Conservation (phyloP, 2,113 vertebrate genomes). For the Etheostoma spectabile region DNA sequence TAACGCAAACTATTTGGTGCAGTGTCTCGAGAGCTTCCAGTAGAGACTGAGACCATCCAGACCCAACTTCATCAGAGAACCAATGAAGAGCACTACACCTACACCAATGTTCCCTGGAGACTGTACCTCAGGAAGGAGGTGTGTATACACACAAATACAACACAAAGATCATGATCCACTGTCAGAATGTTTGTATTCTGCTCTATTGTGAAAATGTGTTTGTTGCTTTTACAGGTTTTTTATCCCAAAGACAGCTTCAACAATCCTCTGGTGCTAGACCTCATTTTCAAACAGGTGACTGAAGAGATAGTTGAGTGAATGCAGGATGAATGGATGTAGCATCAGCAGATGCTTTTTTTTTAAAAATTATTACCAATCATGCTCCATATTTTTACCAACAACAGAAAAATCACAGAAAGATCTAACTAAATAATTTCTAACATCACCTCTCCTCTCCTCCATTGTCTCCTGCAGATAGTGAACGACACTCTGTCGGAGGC, state of each 20-base stretch:
- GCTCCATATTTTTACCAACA: constrained; percentile 15
- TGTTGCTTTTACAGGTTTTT: constrained; percentile 89
- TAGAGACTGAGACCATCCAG: constrained; percentile 87
- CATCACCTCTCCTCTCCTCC: constrained; percentile 1
- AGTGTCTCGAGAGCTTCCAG: constrained; percentile 88
- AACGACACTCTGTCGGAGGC: constrained; percentile 91
- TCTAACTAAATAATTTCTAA: constrained; percentile 34
- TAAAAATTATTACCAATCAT: not conserved
- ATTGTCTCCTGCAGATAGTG: constrained; percentile 86
- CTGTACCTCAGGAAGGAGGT: constrained; percentile 97
- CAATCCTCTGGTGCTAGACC: constrained; percentile 90
- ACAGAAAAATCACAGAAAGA: constrained; percentile 29
- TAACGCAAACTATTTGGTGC: constrained; percentile 9
- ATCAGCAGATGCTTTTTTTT: not conserved
- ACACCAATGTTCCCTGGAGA: constrained; percentile 92
- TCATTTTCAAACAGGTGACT: constrained; percentile 95
- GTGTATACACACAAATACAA: constrained; percentile 13
- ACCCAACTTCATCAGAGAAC: constrained; percentile 89
- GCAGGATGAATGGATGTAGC: not conserved
- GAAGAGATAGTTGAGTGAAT: not conserved
- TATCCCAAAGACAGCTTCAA: constrained; percentile 94
- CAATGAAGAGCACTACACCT: constrained; percentile 91
- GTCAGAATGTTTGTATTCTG: constrained; percentile 2
- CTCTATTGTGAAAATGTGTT: not conserved
- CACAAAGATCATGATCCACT: not conserved